These are phyloP conservation scores for Planococcus citri DNA, from an alignment of 1,140 invertebrate species.

Conservation along the genomic window DNA sequence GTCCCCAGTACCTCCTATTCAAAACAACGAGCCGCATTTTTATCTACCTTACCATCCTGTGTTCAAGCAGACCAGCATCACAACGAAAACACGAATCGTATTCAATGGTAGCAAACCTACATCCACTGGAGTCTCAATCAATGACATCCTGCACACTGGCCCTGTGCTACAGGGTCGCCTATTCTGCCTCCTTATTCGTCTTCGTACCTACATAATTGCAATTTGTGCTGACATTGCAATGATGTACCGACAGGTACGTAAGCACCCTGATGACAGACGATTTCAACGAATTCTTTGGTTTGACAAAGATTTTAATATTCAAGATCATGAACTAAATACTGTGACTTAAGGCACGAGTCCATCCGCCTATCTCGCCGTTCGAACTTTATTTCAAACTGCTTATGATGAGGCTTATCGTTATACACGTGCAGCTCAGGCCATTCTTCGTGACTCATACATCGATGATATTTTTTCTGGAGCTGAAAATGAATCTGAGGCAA, in stretches of 20 bases:
- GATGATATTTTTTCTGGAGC: constrained; percentile 33
- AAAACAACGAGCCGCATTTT: constrained; percentile 23
- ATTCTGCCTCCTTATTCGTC: constrained; percentile 28
- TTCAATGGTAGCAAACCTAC: constrained; percentile 28
- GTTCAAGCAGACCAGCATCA: constrained; percentile 26
- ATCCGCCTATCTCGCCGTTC: constrained; percentile 27
- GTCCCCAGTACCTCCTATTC: neutral
- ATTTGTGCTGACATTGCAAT: constrained; percentile 33
- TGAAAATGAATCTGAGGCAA: constrained; percentile 26
- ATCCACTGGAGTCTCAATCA: constrained; percentile 15
- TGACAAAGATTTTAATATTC: constrained; percentile 24
- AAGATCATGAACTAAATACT: constrained; percentile 26
- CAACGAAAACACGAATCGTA: constrained; percentile 27
- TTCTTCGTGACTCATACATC: constrained; percentile 32
- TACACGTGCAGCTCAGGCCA: constrained; percentile 28
- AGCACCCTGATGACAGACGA: constrained; percentile 26
- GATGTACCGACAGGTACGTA: constrained; percentile 33
- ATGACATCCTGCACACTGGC: constrained; percentile 16
- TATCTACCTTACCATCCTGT: constrained; percentile 30
- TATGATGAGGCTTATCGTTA: constrained; percentile 28
- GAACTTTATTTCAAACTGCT: constrained; percentile 30
- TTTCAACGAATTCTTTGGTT: constrained; percentile 34
- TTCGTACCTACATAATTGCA: constrained; percentile 23
- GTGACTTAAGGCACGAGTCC: constrained; percentile 27
- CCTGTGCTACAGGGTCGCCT: constrained; percentile 27